phyloP scores from a whole-genome alignment of 2,113 vertebrate species.

The Phylloscopus trochilus region DNA sequence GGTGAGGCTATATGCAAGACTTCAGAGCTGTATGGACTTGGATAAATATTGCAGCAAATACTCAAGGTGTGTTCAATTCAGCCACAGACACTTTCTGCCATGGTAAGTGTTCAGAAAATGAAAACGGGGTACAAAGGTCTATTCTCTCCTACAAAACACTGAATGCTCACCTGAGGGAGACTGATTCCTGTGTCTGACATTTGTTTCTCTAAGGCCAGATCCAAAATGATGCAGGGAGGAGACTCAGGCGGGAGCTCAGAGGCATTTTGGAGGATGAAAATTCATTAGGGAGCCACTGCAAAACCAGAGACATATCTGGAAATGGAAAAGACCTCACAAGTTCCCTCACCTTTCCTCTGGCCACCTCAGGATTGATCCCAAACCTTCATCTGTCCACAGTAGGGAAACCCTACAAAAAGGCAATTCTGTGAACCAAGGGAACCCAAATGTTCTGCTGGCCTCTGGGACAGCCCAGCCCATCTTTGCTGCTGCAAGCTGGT shows the following conservation, averaged over 20 bases:
- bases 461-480: neutral
- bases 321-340: neutral
- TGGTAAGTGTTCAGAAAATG: neutral
- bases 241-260: neutral
- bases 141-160: neutral
- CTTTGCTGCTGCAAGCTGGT: fast-evolving
- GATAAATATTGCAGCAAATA: neutral
- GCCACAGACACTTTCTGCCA: neutral
- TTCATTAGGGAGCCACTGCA: neutral
- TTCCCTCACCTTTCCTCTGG: neutral
- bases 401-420: neutral
- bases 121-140: neutral
- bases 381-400: neutral
- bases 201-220: neutral
- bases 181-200: neutral
- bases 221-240: neutral
- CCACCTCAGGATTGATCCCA: neutral
- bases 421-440: neutral
- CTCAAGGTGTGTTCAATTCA: neutral
- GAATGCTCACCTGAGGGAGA: neutral
- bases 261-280: neutral
- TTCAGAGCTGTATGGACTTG: neutral
- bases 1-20: neutral
- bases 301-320: neutral
- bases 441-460: fast-evolving